Percentiles rank a stretch among this genome's conserved stretches.
These are phyloP conservation scores for Coregonus suidteri DNA, from an alignment of 2,797 vertebrate genomes.

Conservation along the genomic window DNA sequence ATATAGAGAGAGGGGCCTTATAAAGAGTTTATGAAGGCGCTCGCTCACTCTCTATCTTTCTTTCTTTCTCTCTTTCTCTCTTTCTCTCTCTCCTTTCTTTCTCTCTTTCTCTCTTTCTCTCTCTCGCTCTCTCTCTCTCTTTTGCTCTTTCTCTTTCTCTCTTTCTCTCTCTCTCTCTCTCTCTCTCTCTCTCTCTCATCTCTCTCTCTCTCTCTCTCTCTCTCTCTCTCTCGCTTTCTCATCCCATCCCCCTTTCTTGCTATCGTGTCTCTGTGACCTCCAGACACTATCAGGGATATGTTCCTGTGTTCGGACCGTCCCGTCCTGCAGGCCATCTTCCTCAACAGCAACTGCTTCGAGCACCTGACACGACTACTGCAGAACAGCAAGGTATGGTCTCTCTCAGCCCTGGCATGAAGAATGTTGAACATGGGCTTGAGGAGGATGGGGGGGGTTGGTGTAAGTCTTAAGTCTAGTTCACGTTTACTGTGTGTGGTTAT, in stretches of 20 bases:
- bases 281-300: constrained; percentile 96
- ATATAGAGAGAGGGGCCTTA: too few relatives aligned
- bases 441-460: neutral
- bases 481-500: neutral
- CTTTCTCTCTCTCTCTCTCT: too few relatives aligned
- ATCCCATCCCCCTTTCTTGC: neutral
- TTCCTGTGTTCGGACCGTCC: constrained; percentile 93
- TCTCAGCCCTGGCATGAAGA: neutral
- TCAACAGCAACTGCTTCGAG: constrained; percentile 98
- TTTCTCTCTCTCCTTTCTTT: neutral
- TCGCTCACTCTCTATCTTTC: neutral
- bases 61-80: neutral
- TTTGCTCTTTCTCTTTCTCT: neutral
- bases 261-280: neutral
- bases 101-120: neutral
- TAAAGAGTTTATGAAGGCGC: too few relatives aligned
- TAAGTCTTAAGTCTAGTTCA: neutral
- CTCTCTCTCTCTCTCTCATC: neutral
- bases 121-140: neutral
- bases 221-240: neutral
- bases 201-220: neutral
- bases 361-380: constrained; percentile 93
- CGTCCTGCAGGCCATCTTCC: constrained; percentile 96
- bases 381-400: constrained; percentile 91
- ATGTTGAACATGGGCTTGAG: neutral